phyloP scores from a whole-genome alignment of 2,113 vertebrate genomes.

The Lophotis ruficrista region DNA sequence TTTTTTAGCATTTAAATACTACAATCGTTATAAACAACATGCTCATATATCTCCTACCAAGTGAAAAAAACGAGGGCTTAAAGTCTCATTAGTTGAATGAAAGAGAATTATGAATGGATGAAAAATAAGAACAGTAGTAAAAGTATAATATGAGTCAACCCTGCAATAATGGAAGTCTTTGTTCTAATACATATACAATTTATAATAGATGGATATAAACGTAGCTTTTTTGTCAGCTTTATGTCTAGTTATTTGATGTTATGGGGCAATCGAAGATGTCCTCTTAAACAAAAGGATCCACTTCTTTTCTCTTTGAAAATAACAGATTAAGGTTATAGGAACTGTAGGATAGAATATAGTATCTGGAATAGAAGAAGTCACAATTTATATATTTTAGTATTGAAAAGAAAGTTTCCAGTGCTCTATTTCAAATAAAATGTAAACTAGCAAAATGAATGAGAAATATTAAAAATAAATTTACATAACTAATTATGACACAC shows the following conservation, averaged over 20 bases:
- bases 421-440: not conserved
- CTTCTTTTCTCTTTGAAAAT: not conserved
- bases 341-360: not conserved
- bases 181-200: not conserved
- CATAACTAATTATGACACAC: not conserved
- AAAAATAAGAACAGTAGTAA: not conserved
- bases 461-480: not conserved
- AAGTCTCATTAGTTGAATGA: not conserved
- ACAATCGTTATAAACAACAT: not conserved
- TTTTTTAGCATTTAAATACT: not conserved
- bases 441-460: not conserved
- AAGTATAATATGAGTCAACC: fast-evolving
- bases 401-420: not conserved
- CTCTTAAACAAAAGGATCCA: not conserved
- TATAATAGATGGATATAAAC: not conserved
- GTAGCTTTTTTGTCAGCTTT: not conserved
- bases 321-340: not conserved
- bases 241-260: not conserved
- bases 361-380: not conserved
- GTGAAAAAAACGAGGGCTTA: not conserved
- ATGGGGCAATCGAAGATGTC: not conserved
- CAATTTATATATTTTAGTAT: not conserved
- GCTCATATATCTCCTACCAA: not conserved
- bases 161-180: not conserved
- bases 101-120: not conserved